Evolutionary conservation across 2,797 vertebrate genomes (phyloP), one percentile per base, ranked within the genome.

Genomic region (Prunella strophiata): DNA sequence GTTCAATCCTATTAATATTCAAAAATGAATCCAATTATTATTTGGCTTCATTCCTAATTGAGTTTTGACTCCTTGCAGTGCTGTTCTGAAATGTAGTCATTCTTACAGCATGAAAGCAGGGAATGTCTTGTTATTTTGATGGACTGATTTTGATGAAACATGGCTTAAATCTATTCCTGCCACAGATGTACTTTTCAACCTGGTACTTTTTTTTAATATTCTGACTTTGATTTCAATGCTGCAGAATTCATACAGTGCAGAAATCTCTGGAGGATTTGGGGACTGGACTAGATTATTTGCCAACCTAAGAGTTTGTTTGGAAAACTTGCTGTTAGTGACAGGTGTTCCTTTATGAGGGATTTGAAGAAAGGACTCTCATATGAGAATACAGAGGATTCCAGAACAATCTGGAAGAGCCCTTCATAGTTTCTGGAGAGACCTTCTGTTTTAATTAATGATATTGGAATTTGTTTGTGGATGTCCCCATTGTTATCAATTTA

Each of bases 191-290:
- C 84, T 95, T 96, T 93, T 87, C 75, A 89, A 48, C 47, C 16
- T 58, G 15, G 21, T 77, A 58, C 40, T 63, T 88, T 83, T 83
- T 95, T 92, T 30, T 13, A 94, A 65, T 93, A 89, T 93, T 96
- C 78, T 91, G 91, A 68, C 89, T 91, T 94, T 71, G 74, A 91
- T 94, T 93, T 94, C 78, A 51, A 0, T 89, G 75, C 68, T 77
- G 63, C 30, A 77, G 81, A 89, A 72, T 89, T 96, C 75, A 62
- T 59, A 62, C 18, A 72, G 58, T 74, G 43, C 50, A 59, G 47
- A 91, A 89, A 59, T 79, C 75, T 77, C 81, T 77, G 58, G 84
- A 66, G 84, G 29, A 72, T 88, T 75, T 10, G 13, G 54, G 75
- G 34, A 92, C 81, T 40, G 75, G 72, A 57, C 61, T 92, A 50